phyloP scores from a whole-genome alignment of 2,888 invertebrate species.

The Neria commutata region DNA sequence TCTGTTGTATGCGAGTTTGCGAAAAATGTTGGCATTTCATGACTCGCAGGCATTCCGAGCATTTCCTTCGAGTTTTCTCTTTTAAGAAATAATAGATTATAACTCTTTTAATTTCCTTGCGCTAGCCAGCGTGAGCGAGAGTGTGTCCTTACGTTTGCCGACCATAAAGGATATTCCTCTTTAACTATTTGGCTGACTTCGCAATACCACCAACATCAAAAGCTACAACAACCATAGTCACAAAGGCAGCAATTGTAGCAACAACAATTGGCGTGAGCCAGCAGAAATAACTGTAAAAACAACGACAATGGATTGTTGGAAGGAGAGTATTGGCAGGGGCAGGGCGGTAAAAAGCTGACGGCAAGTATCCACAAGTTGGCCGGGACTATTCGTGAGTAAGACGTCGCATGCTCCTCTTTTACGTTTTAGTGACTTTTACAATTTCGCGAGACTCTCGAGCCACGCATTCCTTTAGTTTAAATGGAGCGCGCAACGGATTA shows the following conservation, averaged over 20 bases:
- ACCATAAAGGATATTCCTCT: conserved; percentile 23
- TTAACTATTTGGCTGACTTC: too few relatives aligned
- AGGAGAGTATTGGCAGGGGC: too few relatives aligned
- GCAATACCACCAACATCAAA: too few relatives aligned
- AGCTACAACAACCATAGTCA: conserved; percentile 4
- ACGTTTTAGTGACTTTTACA: conserved; percentile 25
- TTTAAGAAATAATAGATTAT: too few relatives aligned
- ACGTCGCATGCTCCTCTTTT: conserved; percentile 22
- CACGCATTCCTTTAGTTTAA: conserved; percentile 48
- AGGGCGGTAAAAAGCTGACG: too few relatives aligned
- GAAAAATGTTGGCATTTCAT: conserved; percentile 25
- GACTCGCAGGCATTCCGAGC: conserved; percentile 25
- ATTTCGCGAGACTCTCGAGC: conserved; percentile 36
- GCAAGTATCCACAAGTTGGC: too few relatives aligned
- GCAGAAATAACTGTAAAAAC: conserved; percentile 4
- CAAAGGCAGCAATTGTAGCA: conserved; percentile 7
- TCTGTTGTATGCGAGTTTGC: conserved; percentile 3
- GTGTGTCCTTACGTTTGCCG: not conserved
- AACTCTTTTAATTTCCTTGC: not conserved
- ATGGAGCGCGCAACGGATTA: conserved; percentile 48
- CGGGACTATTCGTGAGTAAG: too few relatives aligned
- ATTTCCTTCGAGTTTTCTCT: not conserved
- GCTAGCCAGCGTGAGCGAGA: not conserved
- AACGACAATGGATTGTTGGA: too few relatives aligned
- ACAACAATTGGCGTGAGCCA: conserved; percentile 2